Conservation (phyloP, 2,113 vertebrate genomes). For the Myrmecophaga tridactyla region DNA sequence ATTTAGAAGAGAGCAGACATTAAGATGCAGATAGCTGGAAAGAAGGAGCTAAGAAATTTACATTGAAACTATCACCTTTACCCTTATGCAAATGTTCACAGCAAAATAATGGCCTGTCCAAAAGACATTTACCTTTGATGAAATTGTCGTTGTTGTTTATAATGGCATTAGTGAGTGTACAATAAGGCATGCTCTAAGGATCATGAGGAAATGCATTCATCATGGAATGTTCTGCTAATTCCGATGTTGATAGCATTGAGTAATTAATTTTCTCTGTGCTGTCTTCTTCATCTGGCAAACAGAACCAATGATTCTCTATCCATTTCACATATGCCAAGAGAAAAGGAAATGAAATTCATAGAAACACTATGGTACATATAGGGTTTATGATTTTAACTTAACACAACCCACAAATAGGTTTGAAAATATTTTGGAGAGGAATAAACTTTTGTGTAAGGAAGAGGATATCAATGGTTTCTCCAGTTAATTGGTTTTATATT, state of each 20-base stretch:
- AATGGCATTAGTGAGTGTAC: accelerated
- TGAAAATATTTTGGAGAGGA: not conserved
- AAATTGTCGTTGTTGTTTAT: not conserved
- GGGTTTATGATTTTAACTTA: not conserved
- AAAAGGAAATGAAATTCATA: not conserved
- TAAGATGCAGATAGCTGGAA: accelerated
- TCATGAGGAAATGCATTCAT: not conserved
- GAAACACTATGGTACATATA: not conserved
- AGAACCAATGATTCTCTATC: not conserved
- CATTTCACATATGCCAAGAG: not conserved
- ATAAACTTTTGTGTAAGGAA: not conserved
- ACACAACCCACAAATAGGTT: not conserved
- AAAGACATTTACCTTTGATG: not conserved
- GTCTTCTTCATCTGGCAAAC: not conserved
- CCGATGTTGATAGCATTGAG: not conserved
- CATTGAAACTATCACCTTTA: not conserved
- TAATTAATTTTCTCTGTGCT: not conserved
- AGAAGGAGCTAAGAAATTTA: not conserved
- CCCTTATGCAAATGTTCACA: not conserved
- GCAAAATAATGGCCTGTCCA: not conserved
- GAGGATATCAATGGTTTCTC: not conserved
- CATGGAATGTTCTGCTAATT: not conserved
- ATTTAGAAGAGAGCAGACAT: not conserved
- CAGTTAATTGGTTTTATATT: not conserved
- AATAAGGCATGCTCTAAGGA: not conserved